Conservation (phyloP, 2,113 vertebrate genomes). For the Pavo muticus region DNA sequence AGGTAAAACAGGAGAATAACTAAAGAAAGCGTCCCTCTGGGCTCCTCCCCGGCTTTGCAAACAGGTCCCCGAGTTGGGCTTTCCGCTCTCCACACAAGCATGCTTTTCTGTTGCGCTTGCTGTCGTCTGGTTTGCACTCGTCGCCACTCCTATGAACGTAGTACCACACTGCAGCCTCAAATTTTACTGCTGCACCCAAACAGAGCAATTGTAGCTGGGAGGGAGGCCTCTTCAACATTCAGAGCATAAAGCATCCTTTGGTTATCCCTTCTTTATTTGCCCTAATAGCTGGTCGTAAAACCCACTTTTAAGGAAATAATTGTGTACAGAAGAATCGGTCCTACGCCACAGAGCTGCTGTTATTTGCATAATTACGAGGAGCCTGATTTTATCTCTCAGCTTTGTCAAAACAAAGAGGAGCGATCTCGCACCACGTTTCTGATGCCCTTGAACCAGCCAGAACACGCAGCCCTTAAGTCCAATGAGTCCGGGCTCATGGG, state of each 20-base stretch:
- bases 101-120: conserved; percentile 25
- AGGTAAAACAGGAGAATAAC: neutral
- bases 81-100: neutral
- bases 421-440: neutral
- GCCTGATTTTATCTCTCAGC: neutral
- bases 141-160: conserved; percentile 46
- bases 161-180: conserved; percentile 42
- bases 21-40: neutral
- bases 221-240: neutral
- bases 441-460: neutral
- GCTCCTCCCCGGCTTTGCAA: neutral
- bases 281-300: neutral
- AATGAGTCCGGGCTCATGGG: rapidly evolving
- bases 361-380: conserved; percentile 51
- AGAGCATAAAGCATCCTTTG: conserved; percentile 3
- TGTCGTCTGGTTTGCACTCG: conserved; percentile 55
- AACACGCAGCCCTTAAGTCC: neutral
- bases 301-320: conserved; percentile 32
- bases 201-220: neutral
- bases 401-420: conserved; percentile 28
- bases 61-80: neutral
- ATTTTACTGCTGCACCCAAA: neutral
- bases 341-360: neutral
- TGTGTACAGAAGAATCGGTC: neutral
- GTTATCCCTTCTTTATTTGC: neutral